Evolutionary conservation across 1,140 invertebrate species (phyloP), one percentile per base, ranked within the genome.

Genomic region (Gryon sp.): DNA sequence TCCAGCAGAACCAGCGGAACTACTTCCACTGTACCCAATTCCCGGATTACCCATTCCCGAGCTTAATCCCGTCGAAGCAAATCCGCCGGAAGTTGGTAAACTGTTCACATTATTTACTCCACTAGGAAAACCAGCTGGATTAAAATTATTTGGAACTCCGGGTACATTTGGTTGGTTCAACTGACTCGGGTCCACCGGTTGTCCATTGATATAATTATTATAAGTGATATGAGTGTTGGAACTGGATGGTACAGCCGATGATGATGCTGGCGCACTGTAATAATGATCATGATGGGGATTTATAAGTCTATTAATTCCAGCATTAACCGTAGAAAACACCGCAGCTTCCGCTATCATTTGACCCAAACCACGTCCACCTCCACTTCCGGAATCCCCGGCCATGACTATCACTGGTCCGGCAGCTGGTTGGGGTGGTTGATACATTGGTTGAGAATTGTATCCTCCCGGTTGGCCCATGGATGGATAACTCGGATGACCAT

Each of bases 281-380:
- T 81, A 60, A 53, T 80, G 76, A 7, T 52, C 34, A 15, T 80
- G 79, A 46, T 77, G 63, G 7, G 83, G 81, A 40, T 80, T 76
- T 6, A 87, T 22, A 1, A 86, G 4, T 38, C 83, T 77, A 11
- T 84, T 86, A 9, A 86, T 81, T 12, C 82, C 86, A 14, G 79
- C 82, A 5, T 84, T 84, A n/a, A 86, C 62, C 4, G 82, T 78
- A 0, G 86, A 86, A 20, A 79, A 84, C 0, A 87, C 77, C 0
- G 84, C 66, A 7, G 86, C 86, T 53, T 87, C 85, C 12, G 84
- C 84, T 28, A 86, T 52, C 20, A 86, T 78, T 9, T 85, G 75
- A 6, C 86, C 86, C 1, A 86, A 30, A 16, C 83, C 83, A 34
- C 81, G 50, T 11, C 70, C 72, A 30, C 81, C 55, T 14, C 70